A percentile compares a stretch with the other conserved stretches of the same genome.
These are phyloP conservation scores for Protobothrops mucrosquamatus DNA, from an alignment of 2,113 vertebrate species.

Conservation along the genomic window DNA sequence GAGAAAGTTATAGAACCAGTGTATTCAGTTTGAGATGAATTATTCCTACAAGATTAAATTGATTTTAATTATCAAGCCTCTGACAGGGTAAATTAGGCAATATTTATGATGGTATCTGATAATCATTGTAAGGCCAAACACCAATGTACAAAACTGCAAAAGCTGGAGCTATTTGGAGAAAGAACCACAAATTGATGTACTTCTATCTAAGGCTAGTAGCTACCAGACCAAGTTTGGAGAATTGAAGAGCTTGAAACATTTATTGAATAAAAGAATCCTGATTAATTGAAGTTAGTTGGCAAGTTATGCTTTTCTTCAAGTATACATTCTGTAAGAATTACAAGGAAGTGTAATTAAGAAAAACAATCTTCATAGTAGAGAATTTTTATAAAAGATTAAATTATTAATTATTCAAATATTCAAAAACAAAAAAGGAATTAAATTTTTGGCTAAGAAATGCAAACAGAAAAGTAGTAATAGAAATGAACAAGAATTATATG, in stretches of 20 bases:
- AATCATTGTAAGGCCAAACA: not conserved
- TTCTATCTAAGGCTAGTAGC: not conserved
- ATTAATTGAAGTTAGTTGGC: not conserved
- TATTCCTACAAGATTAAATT: not conserved
- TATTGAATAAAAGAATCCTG: not conserved
- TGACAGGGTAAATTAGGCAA: not conserved
- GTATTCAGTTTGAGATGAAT: not conserved
- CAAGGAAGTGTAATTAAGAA: not conserved
- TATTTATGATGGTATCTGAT: not conserved
- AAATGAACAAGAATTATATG: not conserved
- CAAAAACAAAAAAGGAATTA: not conserved
- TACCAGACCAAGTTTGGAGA: not conserved
- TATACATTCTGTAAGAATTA: not conserved
- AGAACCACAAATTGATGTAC: not conserved
- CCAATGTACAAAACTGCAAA: not conserved
- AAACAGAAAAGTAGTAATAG: not conserved
- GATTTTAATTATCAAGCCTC: not conserved
- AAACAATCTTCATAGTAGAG: not conserved
- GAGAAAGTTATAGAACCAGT: not conserved
- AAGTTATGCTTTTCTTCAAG: not conserved
- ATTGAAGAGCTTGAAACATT: not conserved
- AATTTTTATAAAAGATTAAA: not conserved
- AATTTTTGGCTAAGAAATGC: not conserved
- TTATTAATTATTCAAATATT: not conserved
- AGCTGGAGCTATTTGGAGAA: not conserved